Percentiles rank a stretch among this genome's conserved stretches.
Conservation (phyloP, 2,888 invertebrate species). For the Latrodectus hesperus region DNA sequence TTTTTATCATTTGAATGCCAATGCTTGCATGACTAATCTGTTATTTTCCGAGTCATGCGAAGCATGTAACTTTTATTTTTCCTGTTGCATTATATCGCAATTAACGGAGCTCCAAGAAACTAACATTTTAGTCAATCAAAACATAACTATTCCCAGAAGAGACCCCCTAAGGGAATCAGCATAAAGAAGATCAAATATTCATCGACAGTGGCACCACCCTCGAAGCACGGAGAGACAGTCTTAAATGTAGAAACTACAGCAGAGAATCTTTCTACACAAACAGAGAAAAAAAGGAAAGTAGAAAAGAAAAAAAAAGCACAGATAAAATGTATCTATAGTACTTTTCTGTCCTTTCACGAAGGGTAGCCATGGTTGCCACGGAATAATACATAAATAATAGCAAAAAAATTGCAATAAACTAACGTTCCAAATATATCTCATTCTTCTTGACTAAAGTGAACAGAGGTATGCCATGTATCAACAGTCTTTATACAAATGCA, state of each 20-base stretch:
- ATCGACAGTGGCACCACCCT: background rate
- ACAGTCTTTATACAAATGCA: constrained; percentile 7
- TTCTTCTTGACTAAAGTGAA: background rate
- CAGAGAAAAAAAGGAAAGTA: background rate
- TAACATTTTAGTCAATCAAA: too few species aligned
- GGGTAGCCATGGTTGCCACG: constrained; percentile 37
- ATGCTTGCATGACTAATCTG: too few species aligned
- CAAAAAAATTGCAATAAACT: background rate
- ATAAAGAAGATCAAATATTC: constrained; percentile 1
- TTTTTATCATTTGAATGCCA: too few species aligned
- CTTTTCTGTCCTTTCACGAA: background rate
- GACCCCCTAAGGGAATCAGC: background rate
- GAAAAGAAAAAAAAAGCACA: background rate
- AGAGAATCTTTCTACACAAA: background rate
- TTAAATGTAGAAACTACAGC: background rate
- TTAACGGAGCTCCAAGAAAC: too few species aligned
- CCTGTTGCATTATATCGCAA: too few species aligned
- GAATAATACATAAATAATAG: constrained; percentile 2
- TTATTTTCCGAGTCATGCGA: too few species aligned
- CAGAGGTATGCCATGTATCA: background rate
- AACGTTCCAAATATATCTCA: background rate
- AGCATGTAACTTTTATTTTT: too few species aligned
- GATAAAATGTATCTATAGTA: background rate
- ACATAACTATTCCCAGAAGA: too few species aligned
- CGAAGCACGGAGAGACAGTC: background rate